A percentile compares a stretch with the other conserved stretches of the same genome.
Evolutionary conservation across 2,888 invertebrate species (phyloP).

Genomic region (Synergus umbraculus): DNA sequence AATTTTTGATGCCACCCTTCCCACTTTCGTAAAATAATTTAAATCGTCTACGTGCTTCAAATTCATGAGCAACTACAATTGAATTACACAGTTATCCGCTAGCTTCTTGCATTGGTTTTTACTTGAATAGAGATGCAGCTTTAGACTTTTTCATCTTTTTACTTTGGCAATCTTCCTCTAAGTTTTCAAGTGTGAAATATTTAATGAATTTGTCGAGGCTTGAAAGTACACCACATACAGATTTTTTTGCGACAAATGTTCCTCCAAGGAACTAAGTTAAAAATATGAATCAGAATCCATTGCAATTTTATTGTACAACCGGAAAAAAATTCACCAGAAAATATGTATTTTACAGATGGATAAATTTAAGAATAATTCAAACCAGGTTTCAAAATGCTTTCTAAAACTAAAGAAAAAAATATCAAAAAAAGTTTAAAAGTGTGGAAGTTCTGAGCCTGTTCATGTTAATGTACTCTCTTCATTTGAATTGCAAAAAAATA

Average conservation of each 20-base stretch:
- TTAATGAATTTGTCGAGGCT: conserved; percentile 8
- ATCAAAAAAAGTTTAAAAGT: no score
- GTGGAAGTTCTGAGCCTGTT: background rate
- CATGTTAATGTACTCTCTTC: conserved; percentile 13
- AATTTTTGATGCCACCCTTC: background rate
- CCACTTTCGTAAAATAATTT: conserved; percentile 18
- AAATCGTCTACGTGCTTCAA: conserved; percentile 20
- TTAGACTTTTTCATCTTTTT: background rate
- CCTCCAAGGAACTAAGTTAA: background rate
- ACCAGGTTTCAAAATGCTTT: no score
- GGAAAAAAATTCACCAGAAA: no score
- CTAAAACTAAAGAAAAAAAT: no score
- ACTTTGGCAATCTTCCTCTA: background rate
- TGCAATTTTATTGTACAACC: background rate
- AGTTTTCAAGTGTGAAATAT: background rate
- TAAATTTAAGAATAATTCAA: no score
- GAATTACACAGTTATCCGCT: background rate
- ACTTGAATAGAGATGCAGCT: background rate
- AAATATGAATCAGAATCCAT: background rate
- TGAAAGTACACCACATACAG: background rate
- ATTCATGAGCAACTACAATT: background rate
- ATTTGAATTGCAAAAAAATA: conserved; percentile 3
- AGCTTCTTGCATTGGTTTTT: background rate
- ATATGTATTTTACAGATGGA: no score
- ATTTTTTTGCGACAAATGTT: background rate